Evolutionary conservation across 2,113 vertebrate genomes (phyloP), one percentile per base, ranked within the genome.

Genomic region (Pan paniscus): DNA sequence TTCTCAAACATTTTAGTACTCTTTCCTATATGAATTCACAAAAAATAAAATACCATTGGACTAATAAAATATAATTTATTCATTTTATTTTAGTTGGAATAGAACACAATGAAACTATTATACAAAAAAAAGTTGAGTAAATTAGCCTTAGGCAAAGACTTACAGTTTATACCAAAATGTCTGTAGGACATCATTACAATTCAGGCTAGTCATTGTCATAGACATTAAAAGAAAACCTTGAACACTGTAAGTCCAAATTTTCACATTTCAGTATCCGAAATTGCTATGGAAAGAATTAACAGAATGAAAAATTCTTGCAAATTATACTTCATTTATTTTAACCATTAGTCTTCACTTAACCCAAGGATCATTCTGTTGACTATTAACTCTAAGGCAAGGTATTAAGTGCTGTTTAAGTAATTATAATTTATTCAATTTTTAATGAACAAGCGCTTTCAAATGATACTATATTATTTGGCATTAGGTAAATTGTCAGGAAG

Each of bases 251-350:
- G 46, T 52, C 18, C 48, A 96, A 88, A 73, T 35, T 72, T 52
- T 94, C 76, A 94, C 48, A 72, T 73, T 88, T 73, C 22, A 46
- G 20, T 90, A 25, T 84, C 48, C 88, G 43, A 96, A 90, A 93
- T 92, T 84, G 46, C 50, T 79, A 27, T n/a, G 20, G 43, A 96
- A 84, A 90, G 48, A 90, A 78, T 67, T 83, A 96, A 79, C 3
- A 72, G 52, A 57, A 78, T 97, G 55, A 95, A 93, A 96, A 97
- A 94, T n/a, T 93, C n/a, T 94, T 97, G 35, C 38, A 57, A 94
- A 93, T 96, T 97, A 88, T 9, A 38, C 13, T 97, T 85, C 55
- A 87, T 93, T 93, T 93, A 93, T 95, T 80, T 94, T 40, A 92
- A 87, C 25, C 27, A 90, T 85, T 93, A 64, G 20, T 67, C 90